A percentile compares a stretch with the other conserved stretches of the same genome.
Conservation (phyloP, 2,797 vertebrate genomes). For the Dendrocincla fuliginosa region DNA sequence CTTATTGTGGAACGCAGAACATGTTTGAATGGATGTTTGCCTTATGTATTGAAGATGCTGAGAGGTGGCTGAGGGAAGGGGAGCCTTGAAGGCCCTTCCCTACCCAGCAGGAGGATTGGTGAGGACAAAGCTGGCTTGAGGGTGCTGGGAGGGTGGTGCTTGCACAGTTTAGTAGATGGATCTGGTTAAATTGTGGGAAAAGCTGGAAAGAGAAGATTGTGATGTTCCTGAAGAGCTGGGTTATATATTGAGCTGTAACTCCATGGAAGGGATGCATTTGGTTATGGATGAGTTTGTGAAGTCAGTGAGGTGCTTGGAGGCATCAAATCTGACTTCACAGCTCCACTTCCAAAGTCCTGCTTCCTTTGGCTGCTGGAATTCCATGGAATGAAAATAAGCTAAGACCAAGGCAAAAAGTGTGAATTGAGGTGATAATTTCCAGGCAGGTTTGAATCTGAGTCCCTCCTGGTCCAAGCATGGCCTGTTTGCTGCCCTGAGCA, state of each 20-base stretch:
- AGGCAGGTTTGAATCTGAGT: not conserved
- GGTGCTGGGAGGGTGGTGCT: too few relatives aligned
- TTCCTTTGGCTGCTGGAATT: not conserved
- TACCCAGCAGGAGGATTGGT: too few relatives aligned
- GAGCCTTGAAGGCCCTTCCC: not conserved
- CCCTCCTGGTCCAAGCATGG: accelerated
- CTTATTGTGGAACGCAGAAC: not conserved
- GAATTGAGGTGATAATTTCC: not conserved
- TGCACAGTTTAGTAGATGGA: accelerated
- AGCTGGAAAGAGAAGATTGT: not conserved
- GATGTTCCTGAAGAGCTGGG: not conserved
- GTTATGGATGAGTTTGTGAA: not conserved
- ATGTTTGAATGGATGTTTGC: not conserved
- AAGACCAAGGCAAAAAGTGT: not conserved
- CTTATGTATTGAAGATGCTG: accelerated
- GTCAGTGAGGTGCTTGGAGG: not conserved
- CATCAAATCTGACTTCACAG: not conserved
- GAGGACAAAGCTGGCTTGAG: not conserved
- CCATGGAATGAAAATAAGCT: not conserved
- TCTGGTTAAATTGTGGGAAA: too few relatives aligned
- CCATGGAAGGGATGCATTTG: not conserved
- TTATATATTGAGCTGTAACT: not conserved
- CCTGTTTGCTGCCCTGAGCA: not conserved
- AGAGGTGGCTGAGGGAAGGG: not conserved
- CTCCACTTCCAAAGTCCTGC: accelerated